Percentiles rank a stretch among this genome's conserved stretches.
These are phyloP conservation scores for Ormyrus labotus DNA, from an alignment of 2,888 invertebrate genomes.

Conservation along the genomic window DNA sequence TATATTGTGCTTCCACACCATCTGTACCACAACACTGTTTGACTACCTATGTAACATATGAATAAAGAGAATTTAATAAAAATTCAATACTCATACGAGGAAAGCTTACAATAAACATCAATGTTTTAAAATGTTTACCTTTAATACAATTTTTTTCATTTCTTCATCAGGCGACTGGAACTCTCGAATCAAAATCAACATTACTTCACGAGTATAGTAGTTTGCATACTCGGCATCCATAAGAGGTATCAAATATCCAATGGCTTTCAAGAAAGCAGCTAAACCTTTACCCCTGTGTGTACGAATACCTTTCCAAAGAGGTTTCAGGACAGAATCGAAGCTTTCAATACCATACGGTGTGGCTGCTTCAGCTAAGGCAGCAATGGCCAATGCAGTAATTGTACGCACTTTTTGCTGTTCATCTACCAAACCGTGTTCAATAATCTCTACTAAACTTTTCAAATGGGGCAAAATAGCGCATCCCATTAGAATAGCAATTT, in stretches of 20 bases:
- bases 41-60: conserved; percentile 83
- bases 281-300: conserved; percentile 94
- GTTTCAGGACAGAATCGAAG: conserved; percentile 99
- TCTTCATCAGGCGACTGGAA: conserved; percentile 99
- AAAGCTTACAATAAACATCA: not conserved
- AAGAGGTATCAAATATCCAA: conserved; percentile 98
- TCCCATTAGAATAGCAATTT: conserved; percentile 99
- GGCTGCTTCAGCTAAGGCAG: conserved; percentile 98
- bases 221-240: conserved; percentile 99
- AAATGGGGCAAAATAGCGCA: conserved; percentile 99
- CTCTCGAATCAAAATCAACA: conserved; percentile 98
- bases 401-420: conserved; percentile 99
- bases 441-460: conserved; percentile 98
- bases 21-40: conserved; percentile 99
- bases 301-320: conserved; percentile 99
- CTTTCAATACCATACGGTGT: conserved; percentile 99
- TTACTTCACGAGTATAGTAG: conserved; percentile 99
- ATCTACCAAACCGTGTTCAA: conserved; percentile 98
- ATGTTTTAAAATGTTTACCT: conserved; percentile 78
- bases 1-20: conserved; percentile 99
- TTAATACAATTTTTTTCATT: conserved; percentile 99
- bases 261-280: conserved; percentile 99
- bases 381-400: conserved; percentile 98
- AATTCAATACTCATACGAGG: not conserved
- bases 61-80: conserved; percentile 24